Evolutionary conservation across 2,888 invertebrate species (phyloP), one percentile per base, ranked within the genome.

Genomic region (Marronus borbonicus): DNA sequence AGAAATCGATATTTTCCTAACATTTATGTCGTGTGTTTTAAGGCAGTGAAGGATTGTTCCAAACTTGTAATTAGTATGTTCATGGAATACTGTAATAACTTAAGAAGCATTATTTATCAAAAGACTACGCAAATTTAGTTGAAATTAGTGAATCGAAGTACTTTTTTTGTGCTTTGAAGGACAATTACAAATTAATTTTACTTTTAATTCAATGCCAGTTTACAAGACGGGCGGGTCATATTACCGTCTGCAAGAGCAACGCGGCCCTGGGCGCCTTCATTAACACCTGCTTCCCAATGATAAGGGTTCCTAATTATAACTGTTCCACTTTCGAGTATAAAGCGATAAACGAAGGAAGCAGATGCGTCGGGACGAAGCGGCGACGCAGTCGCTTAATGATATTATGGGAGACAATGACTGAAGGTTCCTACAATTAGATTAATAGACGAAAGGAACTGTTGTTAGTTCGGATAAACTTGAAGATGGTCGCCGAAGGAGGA

Each of bases 351-450:
- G 62, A 14, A 62, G 68, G 68, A 50, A 39, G 44, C 20, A 8
- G 55, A 58, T 44, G 72, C 20, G 49, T 24, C 20, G 7, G 62
- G 20, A n/a, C 20, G 64, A 39, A 17, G 20, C 31, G 60, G 58
- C 60, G 62, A 55, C n/a, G 50, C 28, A 20, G 36, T 44, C 76
- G 52, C 52, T 55, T 76, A 66, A 64, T 76, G 50, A 64, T 64
- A 76, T 66, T 55, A 70, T 55, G 20, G 55, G 17, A 58, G 58
- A 76, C 65, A 76, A 76, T 58, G 65, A 76, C 39, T 76, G 66
- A 76, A 76, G 76, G 66, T 65, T 55, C 52, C 65, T 76, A 39
- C 65, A 76, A 76, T 76, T 76, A 66, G 65, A 76, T 76, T 76
- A 76, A 70, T 70, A 58, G 70, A 36, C n/a, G 70, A 44, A 10